phyloP scores from a whole-genome alignment of 2,113 vertebrate species.

The Dicrurus megarhynchus region DNA sequence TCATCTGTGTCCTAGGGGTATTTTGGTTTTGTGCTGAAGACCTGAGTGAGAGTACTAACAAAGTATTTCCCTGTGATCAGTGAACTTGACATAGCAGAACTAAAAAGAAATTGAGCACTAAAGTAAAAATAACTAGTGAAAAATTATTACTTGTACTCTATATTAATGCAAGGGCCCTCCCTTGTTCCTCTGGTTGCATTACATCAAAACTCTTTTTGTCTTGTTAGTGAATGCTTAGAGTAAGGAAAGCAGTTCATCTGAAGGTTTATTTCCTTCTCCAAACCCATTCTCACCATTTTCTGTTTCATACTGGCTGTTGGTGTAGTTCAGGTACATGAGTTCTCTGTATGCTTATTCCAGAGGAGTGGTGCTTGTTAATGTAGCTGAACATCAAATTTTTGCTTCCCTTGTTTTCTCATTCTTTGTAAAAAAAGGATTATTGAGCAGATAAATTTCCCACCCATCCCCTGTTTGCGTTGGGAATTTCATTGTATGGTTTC shows the following conservation, averaged over 20 bases:
- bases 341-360: neutral
- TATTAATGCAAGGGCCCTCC: neutral
- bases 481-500: neutral
- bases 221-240: neutral
- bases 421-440: neutral
- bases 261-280: neutral
- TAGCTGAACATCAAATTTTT: neutral
- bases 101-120: neutral
- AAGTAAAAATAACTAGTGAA: neutral
- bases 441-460: neutral
- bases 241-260: neutral
- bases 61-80: neutral
- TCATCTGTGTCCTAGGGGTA: neutral
- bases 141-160: neutral
- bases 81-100: neutral
- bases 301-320: neutral
- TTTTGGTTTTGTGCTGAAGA: neutral
- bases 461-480: neutral
- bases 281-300: neutral
- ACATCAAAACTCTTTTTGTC: neutral
- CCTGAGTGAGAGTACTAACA: neutral
- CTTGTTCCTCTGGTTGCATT: neutral
- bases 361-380: neutral
- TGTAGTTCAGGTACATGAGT: neutral
- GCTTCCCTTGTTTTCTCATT: neutral